These are phyloP conservation scores for Nannoperca australis DNA, from an alignment of 2,797 vertebrate species.

Conservation along the genomic window DNA sequence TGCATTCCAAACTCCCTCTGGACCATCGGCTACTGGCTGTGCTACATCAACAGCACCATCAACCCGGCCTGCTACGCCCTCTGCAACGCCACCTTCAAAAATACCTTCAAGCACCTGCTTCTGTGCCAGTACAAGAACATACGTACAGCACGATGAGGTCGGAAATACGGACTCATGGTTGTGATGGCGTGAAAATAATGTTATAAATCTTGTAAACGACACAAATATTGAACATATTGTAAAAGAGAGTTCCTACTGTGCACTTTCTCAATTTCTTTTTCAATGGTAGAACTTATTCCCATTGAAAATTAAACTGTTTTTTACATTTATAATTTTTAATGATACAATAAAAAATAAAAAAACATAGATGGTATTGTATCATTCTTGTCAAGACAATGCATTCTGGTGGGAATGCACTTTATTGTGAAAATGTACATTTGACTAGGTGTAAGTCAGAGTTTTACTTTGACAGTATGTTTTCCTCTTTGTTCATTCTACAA, in stretches of 20 bases:
- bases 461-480: conserved; percentile 9
- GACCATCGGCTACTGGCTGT: conserved; percentile 97
- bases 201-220: conserved; percentile 17
- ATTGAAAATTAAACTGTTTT: conserved; percentile 8
- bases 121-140: conserved; percentile 97
- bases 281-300: not conserved
- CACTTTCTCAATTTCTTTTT: conserved; percentile 31
- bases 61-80: conserved; percentile 98
- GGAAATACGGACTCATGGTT: not conserved
- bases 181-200: conserved; percentile 19
- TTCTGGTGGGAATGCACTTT: conserved; percentile 4
- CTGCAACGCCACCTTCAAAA: conserved; percentile 97
- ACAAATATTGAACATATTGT: not conserved
- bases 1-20: conserved; percentile 94
- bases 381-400: not conserved
- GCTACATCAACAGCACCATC: conserved; percentile 98
- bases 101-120: conserved; percentile 96
- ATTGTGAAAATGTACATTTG: conserved; percentile 38
- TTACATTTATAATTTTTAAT: conserved; percentile 19
- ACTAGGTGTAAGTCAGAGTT: not conserved
- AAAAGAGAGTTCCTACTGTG: conserved; percentile 25
- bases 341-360: not conserved
- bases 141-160: conserved; percentile 74
- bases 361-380: conserved; percentile 10
- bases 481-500: conserved; percentile 20